Conservation (phyloP, 2,797 vertebrate species). For the Acanthurus leucopareius region DNA sequence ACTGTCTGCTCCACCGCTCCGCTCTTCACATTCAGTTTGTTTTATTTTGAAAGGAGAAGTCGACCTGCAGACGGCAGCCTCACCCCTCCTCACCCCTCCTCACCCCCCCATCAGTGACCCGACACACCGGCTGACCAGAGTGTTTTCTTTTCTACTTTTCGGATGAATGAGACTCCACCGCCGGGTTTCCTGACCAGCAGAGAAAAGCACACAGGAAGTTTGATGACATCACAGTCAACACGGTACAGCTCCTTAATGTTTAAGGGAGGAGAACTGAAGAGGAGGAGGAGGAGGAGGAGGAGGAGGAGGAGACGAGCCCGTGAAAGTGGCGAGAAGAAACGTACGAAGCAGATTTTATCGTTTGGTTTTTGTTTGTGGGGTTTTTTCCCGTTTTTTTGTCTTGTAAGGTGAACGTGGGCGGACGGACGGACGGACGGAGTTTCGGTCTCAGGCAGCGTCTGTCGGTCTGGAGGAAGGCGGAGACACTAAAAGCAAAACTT, state of each 20-base stretch:
- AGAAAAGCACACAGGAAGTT: slow-evolving; percentile 67
- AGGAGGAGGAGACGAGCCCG: slow-evolving; percentile 36
- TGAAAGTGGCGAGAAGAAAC: slow-evolving; percentile 18
- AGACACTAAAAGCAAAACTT: slow-evolving; percentile 86
- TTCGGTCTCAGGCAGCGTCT: slow-evolving; percentile 84
- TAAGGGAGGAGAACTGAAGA: slow-evolving; percentile 82
- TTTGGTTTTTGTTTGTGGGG: slow-evolving; percentile 65
- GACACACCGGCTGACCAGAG: not conserved
- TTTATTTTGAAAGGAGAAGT: slow-evolving; percentile 51
- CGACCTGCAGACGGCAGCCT: slow-evolving; percentile 58
- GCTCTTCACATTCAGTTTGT: slow-evolving; percentile 18
- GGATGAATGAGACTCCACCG: slow-evolving; percentile 30
- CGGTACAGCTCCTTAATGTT: slow-evolving; percentile 96
- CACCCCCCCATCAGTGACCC: not conserved
- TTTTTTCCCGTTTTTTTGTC: slow-evolving; percentile 72
- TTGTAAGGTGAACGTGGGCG: slow-evolving; percentile 53
- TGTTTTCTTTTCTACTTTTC: not conserved
- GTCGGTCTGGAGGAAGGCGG: slow-evolving; percentile 59
- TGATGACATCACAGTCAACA: slow-evolving; percentile 68
- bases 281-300: slow-evolving; percentile 77
- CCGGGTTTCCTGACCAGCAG: slow-evolving; percentile 79
- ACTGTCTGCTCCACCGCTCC: not conserved
- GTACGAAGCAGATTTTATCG: slow-evolving; percentile 82
- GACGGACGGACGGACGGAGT: slow-evolving; percentile 72
- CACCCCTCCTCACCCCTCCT: not conserved